phyloP scores from a whole-genome alignment of 2,888 invertebrate species.

The Hyppa rectilinea region DNA sequence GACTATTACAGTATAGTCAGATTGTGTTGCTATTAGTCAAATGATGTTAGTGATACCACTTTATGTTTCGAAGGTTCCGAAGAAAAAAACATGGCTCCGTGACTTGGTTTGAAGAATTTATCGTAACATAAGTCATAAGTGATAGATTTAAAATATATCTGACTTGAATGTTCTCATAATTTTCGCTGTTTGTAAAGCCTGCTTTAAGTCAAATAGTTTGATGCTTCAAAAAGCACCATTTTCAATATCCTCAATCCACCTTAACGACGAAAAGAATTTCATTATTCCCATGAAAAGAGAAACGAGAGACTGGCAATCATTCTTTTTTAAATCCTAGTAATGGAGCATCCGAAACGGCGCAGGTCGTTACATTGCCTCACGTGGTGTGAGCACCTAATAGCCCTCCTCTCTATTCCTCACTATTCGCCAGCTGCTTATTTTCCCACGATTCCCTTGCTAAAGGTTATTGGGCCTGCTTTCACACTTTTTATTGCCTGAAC shows the following conservation, averaged over 20 bases:
- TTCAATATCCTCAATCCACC: conserved; percentile 45
- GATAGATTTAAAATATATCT: not conserved
- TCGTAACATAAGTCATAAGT: not conserved
- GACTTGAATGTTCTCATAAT: not conserved
- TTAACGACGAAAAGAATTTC: conserved; percentile 51
- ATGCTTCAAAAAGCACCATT: conserved; percentile 35
- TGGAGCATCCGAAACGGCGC: conserved; percentile 80
- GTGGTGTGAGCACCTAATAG: conserved; percentile 85
- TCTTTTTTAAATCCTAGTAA: conserved; percentile 77
- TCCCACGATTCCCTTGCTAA: conserved; percentile 87
- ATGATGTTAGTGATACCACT: not conserved
- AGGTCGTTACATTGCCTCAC: conserved; percentile 83
- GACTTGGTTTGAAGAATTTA: not conserved
- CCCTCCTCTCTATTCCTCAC: conserved; percentile 85
- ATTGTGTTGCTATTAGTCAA: not conserved
- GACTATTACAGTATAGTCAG: not conserved
- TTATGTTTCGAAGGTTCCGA: not conserved
- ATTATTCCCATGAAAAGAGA: conserved; percentile 63
- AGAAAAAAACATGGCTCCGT: not conserved
- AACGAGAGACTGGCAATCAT: conserved; percentile 62
- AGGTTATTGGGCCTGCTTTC: conserved; percentile 90
- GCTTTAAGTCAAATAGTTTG: conserved; percentile 1
- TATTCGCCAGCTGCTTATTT: conserved; percentile 84
- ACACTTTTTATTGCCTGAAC: conserved; percentile 90
- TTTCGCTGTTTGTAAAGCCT: not conserved